phyloP scores from a whole-genome alignment of 1,140 invertebrate genomes.

The Ips typographus region DNA sequence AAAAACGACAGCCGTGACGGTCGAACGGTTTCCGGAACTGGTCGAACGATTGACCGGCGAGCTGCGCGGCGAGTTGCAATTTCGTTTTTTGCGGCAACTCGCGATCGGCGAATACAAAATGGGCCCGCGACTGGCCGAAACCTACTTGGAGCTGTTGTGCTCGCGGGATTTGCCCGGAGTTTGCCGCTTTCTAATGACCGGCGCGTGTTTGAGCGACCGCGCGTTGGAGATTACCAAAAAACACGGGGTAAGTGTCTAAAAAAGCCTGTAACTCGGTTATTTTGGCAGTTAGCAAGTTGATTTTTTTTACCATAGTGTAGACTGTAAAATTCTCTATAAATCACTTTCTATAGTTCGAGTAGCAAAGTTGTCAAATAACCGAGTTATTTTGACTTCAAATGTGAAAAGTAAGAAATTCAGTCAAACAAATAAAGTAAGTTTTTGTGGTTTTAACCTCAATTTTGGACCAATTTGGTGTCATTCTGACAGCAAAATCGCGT shows the following conservation, averaged over 20 bases:
- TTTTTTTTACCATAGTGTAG: too few species aligned
- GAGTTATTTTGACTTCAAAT: too few species aligned
- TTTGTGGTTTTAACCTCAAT: too few species aligned
- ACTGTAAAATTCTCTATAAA: too few species aligned
- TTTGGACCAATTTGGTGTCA: too few species aligned
- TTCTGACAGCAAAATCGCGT: too few species aligned
- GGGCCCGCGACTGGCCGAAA: slow-evolving; percentile 55
- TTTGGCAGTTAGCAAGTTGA: too few species aligned
- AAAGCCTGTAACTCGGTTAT: too few species aligned
- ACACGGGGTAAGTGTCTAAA: slow-evolving; percentile 44
- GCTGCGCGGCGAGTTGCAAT: slow-evolving; percentile 56
- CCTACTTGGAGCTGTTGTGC: slow-evolving; percentile 71
- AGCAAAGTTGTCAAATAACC: too few species aligned
- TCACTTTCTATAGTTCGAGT: too few species aligned
- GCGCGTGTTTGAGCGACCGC: slow-evolving; percentile 48
- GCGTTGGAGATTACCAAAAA: slow-evolving; percentile 53
- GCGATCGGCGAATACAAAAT: slow-evolving; percentile 59
- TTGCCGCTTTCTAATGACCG: slow-evolving; percentile 46
- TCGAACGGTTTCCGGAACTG: slow-evolving; percentile 54
- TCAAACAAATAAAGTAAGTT: too few species aligned
- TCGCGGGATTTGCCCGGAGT: slow-evolving; percentile 52
- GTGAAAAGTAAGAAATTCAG: too few species aligned
- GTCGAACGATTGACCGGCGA: slow-evolving; percentile 57
- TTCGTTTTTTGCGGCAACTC: slow-evolving; percentile 64
- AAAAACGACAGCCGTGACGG: slow-evolving; percentile 58